Evolutionary conservation across 1,140 invertebrate species (phyloP).

Genomic region (Drosophila elegans): DNA sequence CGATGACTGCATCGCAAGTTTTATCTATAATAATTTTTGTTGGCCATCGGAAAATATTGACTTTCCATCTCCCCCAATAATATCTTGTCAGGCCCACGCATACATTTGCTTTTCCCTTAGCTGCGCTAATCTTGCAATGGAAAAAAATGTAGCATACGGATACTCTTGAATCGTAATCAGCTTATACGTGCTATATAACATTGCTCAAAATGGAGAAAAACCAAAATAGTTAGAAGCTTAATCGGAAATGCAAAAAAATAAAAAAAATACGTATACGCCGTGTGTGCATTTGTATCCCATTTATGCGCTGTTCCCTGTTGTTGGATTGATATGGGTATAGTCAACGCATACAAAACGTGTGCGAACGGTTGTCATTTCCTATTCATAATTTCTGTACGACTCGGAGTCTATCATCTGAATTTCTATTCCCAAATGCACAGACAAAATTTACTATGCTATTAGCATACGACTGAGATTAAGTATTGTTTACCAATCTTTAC

Average conservation of each 20-base stretch:
- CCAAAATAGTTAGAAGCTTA: conserved; percentile 14
- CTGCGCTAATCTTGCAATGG: conserved; percentile 45
- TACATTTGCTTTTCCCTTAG: neutral
- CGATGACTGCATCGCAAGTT: conserved; percentile 15
- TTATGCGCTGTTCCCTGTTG: neutral
- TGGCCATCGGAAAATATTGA: conserved; percentile 29
- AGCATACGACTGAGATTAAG: too few species aligned
- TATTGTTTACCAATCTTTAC: too few species aligned
- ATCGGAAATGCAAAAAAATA: conserved; percentile 21
- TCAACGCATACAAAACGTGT: conserved; percentile 1
- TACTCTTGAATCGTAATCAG: conserved; percentile 55
- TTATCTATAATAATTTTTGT: conserved; percentile 12
- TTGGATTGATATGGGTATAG: neutral
- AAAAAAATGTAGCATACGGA: conserved; percentile 26
- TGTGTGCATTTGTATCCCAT: neutral
- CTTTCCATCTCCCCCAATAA: conserved; percentile 26
- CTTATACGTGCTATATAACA: conserved; percentile 42
- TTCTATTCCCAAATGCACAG: neutral
- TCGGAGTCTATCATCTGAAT: neutral
- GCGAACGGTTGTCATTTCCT: conserved; percentile 5
- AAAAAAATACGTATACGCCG: conserved; percentile 31
- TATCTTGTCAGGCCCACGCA: conserved; percentile 17
- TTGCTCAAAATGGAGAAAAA: conserved; percentile 13
- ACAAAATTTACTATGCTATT: neutral
- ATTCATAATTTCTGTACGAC: conserved; percentile 4